Evolutionary conservation across 2,888 invertebrate species (phyloP), one percentile per base, ranked within the genome.

Genomic region (Xanthorhoe spadicearia): DNA sequence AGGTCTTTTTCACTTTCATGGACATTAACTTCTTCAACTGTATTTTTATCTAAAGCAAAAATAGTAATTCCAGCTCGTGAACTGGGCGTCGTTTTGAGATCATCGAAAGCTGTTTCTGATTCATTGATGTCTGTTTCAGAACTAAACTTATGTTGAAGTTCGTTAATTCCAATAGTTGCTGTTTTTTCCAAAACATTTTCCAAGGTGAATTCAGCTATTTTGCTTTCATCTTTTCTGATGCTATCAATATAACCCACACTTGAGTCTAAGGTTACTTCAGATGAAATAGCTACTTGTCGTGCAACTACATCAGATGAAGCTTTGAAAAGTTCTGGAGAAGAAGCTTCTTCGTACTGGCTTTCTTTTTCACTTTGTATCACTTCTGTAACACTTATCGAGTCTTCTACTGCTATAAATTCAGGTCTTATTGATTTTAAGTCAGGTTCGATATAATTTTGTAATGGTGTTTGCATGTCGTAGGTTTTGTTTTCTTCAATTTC

Each of bases 1-100:
- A 96, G 93, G 53, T 93, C 87, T 53, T 91, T 93, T 90, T 96
- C 96, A 50, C 94, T 94, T 87, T 97, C 97, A 85, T 96, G 95
- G 8, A 95, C 79, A n/a, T 94, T 81, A 0, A 95, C 92, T 83
- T 90, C 90, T 75, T 94, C 93, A 7, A 94, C 92, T 32, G 93
- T 80, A 77, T 94, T 94, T 73, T 95, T 94, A 51, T 95, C 95
- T 60, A 96, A 84, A 55, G 94, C 88, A 54, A 91, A 89, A 72
- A 96, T 85, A 13, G 87, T 83, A 10, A 94, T 77, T 46, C 88
- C 85, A 8, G 95, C 95, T 68, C 80, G 87, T 77, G 89, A 92
- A 23, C 79, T 77, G 57, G 85, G 79, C 19, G 90, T 86, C 72
- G 87, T 81, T 64, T 92, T 92, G 19, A 83, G 82, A 49, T 92